Percentiles rank a stretch among this genome's conserved stretches.
Conservation (phyloP, 2,113 vertebrate genomes). For the Corythaeola cristata region DNA sequence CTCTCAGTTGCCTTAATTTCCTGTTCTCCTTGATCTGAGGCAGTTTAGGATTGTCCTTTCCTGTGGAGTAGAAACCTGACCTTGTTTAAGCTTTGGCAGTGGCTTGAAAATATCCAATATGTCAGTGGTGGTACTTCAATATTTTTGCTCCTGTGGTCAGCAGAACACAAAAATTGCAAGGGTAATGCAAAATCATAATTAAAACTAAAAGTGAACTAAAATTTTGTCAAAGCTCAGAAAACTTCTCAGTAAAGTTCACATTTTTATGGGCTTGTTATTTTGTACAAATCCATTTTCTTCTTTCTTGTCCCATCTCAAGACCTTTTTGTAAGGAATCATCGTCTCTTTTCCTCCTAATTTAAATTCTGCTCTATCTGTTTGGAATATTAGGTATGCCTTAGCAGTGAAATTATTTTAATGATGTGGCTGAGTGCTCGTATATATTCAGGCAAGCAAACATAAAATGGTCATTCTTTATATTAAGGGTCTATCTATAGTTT, state of each 20-base stretch:
- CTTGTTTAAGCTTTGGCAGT: neutral
- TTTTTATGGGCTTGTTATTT: constrained; percentile 41
- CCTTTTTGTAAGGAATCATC: neutral
- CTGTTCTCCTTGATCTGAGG: neutral
- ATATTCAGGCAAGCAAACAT: constrained; percentile 67
- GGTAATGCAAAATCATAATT: neutral
- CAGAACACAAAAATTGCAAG: neutral
- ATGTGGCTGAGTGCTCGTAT: constrained; percentile 46
- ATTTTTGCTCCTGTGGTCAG: neutral
- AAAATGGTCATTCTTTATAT: constrained; percentile 67
- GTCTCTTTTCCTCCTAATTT: neutral
- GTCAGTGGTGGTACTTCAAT: neutral
- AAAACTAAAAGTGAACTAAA: neutral
- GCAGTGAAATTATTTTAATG: constrained; percentile 64
- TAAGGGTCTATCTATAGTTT: constrained; percentile 44
- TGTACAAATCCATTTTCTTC: constrained; percentile 23
- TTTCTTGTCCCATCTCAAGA: constrained; percentile 34
- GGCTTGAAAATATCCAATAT: neutral
- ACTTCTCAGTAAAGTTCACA: neutral
- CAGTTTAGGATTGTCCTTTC: neutral
- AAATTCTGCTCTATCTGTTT: constrained; percentile 54
- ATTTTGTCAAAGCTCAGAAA: neutral
- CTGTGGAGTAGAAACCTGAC: neutral
- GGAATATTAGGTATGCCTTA: constrained; percentile 55
- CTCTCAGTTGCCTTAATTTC: neutral